These are phyloP conservation scores for Drosophila biarmipes DNA, from an alignment of 1,140 invertebrate genomes.

Conservation along the genomic window DNA sequence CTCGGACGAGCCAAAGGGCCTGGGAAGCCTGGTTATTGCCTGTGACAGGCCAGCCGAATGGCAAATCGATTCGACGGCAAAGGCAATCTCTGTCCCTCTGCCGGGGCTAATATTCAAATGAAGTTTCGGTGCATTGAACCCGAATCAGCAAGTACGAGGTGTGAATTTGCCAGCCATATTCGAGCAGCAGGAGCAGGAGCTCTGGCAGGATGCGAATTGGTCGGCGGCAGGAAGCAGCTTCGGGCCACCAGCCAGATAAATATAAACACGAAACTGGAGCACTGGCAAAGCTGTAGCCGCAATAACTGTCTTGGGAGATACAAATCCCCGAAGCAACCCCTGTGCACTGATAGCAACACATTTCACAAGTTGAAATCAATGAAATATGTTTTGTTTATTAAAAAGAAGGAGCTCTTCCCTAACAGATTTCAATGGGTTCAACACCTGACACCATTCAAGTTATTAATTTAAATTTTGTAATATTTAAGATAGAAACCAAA, in stretches of 20 bases:
- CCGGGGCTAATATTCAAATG: slow-evolving; percentile 65
- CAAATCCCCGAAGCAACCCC: slow-evolving; percentile 18
- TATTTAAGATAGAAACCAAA: too few species aligned
- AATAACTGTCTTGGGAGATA: slow-evolving; percentile 61
- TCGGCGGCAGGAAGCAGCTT: slow-evolving; percentile 37
- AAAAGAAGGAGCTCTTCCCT: too few species aligned
- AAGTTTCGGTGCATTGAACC: slow-evolving; percentile 68
- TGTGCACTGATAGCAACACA: neutral
- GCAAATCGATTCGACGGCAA: slow-evolving; percentile 59
- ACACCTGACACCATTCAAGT: too few species aligned
- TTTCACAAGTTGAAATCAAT: neutral
- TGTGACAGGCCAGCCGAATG: slow-evolving; percentile 54
- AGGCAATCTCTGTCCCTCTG: slow-evolving; percentile 43
- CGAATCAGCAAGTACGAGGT: slow-evolving; percentile 47
- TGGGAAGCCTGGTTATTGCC: slow-evolving; percentile 25
- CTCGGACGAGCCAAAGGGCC: slow-evolving; percentile 12
- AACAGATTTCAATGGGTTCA: too few species aligned
- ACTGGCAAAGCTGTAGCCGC: slow-evolving; percentile 31
- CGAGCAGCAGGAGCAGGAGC: slow-evolving; percentile 6
- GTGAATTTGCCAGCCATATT: slow-evolving; percentile 61
- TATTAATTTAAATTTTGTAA: too few species aligned
- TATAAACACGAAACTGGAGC: slow-evolving; percentile 52
- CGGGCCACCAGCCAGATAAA: slow-evolving; percentile 45
- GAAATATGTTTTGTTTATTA: neutral
- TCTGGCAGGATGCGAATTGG: slow-evolving; percentile 28